These are phyloP conservation scores for Fragum whitleyi DNA, from an alignment of 2,888 invertebrate species.

Conservation along the genomic window DNA sequence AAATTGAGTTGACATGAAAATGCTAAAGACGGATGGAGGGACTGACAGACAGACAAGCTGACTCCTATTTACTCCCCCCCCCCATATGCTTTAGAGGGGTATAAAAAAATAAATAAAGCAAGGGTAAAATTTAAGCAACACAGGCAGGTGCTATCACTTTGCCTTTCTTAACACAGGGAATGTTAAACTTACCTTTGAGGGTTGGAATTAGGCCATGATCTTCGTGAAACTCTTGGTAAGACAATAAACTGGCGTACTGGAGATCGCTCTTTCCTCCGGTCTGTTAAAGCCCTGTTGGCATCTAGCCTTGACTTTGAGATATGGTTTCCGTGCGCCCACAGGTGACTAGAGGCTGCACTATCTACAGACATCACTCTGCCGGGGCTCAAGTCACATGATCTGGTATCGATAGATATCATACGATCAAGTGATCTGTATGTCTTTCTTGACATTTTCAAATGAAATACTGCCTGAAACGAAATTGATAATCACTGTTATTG, in stretches of 20 bases:
- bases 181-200: conserved; percentile 27
- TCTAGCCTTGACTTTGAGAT: conserved; percentile 4
- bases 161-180: too few species aligned
- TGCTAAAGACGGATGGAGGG: too few species aligned
- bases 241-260: conserved; percentile 34
- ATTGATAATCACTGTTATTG: too few species aligned
- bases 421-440: conserved; percentile 40
- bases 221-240: conserved; percentile 37
- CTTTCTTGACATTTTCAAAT: not conserved
- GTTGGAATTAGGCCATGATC: conserved; percentile 48
- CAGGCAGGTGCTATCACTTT: too few species aligned
- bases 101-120: too few species aligned
- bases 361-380: conserved; percentile 40
- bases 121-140: too few species aligned
- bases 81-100: too few species aligned
- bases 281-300: not conserved
- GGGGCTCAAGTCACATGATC: not conserved
- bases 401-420: conserved; percentile 52
- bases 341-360: conserved; percentile 25
- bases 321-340: conserved; percentile 48
- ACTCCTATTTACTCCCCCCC: too few species aligned
- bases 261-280: conserved; percentile 24
- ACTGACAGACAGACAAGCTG: too few species aligned
- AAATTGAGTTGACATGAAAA: too few species aligned
- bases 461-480: not conserved